phyloP scores from a whole-genome alignment of 2,113 vertebrate species.

The Gymnogyps californianus region DNA sequence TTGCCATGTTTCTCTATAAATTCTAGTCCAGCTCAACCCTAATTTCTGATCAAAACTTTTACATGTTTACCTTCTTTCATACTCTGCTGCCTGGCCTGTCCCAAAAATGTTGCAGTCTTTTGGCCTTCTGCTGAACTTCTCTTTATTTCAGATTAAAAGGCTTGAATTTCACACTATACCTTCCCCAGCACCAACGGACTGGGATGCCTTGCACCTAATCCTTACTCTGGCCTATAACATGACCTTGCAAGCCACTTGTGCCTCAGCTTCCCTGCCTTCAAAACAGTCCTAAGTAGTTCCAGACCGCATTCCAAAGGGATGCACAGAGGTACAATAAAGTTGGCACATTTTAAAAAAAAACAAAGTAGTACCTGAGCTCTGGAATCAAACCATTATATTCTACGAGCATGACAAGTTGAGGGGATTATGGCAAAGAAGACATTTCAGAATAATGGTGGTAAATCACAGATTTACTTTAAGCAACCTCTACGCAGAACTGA shows the following conservation, averaged over 20 bases:
- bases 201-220: not conserved
- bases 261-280: not conserved
- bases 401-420: rapidly evolving
- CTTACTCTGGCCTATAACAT: not conserved
- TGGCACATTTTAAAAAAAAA: not conserved
- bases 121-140: not conserved
- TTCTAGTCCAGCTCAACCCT: not conserved
- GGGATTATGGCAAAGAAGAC: not conserved
- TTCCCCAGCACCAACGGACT: not conserved
- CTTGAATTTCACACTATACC: not conserved
- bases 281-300: not conserved
- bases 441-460: not conserved
- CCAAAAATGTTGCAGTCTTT: not conserved
- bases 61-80: not conserved
- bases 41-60: not conserved
- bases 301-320: not conserved
- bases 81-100: not conserved
- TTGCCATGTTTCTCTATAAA: not conserved
- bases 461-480: not conserved
- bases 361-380: not conserved
- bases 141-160: not conserved
- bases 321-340: not conserved
- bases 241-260: not conserved
- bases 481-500: not conserved
- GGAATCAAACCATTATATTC: not conserved